These are phyloP conservation scores for Tursiops truncatus DNA, from an alignment of 2,113 vertebrate species.

Conservation along the genomic window DNA sequence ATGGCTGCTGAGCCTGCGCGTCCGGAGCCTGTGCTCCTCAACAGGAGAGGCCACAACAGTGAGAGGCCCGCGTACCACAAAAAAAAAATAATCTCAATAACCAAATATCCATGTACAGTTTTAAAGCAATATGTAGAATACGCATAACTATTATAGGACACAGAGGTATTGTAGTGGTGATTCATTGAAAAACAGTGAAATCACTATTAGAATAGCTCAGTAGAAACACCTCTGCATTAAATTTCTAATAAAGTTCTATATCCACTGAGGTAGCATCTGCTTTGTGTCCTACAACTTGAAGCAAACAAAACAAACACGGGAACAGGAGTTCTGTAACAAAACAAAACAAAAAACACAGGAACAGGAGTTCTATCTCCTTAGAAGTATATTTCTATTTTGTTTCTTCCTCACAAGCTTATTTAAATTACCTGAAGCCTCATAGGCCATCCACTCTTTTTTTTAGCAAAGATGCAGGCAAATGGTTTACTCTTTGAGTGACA, in stretches of 20 bases:
- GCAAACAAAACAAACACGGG: neutral
- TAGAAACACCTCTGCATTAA: neutral
- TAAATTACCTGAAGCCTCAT: neutral
- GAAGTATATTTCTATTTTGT: neutral
- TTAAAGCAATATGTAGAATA: neutral
- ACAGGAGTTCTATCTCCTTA: neutral
- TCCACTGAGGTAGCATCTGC: neutral
- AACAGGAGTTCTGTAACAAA: neutral
- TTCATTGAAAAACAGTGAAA: slow-evolving; percentile 39
- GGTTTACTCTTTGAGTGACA: neutral
- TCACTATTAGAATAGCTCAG: neutral
- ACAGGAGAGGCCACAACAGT: no score
- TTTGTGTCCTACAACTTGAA: neutral
- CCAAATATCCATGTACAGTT: neutral
- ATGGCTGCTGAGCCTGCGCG: no score
- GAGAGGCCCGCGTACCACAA: no score
- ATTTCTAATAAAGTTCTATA: slow-evolving; percentile 37
- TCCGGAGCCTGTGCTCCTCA: no score
- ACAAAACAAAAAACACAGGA: slow-evolving; percentile 27
- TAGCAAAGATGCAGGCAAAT: neutral
- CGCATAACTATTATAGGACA: neutral
- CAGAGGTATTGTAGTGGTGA: neutral
- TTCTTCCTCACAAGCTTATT: neutral
- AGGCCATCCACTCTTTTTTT: neutral
- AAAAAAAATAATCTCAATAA: slow-evolving; percentile 17